Base-by-base conservation (phyloP, 1,140 invertebrate genomes). In the Rhyzopertha dominica region DNA sequence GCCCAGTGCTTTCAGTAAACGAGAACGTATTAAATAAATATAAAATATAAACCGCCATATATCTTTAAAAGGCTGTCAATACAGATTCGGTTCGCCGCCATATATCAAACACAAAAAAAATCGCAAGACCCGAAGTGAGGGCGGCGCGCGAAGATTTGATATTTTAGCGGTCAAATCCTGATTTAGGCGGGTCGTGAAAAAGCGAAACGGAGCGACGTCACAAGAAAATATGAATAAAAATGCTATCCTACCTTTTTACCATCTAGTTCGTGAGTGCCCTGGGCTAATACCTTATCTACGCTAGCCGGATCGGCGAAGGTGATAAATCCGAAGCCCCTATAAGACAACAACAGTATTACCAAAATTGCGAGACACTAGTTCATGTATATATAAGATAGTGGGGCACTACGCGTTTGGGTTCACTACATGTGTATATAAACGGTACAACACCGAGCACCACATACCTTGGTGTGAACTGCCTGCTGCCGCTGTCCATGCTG, bases 261-360 rank as follows among this genome's bases (percentile, higher is more conserved):
- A 72, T 94, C 90, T 75, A 94, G 79, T 76, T 94, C 90, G 74
- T 94, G 90, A 72, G 85, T 88, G 70, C 85, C 85, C 78, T 91
- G 86, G 62, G 88, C 85, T 77, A 93, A 80, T 69, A 94, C 90
- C 82, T 92, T 92, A 77, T 94, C 90, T 78, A 93, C 90, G 72
- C 87, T 89, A 71, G 85, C 78, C 63, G 90, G 85, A 75, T 95
- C 89, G 69, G 85, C 85, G 75, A 93, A 94, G 73, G 90, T 93
- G 75, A 95, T 90, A 78, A 94, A 95, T 68, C 94, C 94, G 72
- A 98, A 98, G 63, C 94, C 93, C 79, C 94, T 97, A 84, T 54
- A 87, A 87, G 66, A 77, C 64, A 74, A 65, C 67, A 71, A 64
- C 49, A 51, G 54, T 48, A 62, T 57, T 56, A 59, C 52, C 52